Evolutionary conservation across 2,888 invertebrate genomes (phyloP).

Genomic region (Dynastes grantii): DNA sequence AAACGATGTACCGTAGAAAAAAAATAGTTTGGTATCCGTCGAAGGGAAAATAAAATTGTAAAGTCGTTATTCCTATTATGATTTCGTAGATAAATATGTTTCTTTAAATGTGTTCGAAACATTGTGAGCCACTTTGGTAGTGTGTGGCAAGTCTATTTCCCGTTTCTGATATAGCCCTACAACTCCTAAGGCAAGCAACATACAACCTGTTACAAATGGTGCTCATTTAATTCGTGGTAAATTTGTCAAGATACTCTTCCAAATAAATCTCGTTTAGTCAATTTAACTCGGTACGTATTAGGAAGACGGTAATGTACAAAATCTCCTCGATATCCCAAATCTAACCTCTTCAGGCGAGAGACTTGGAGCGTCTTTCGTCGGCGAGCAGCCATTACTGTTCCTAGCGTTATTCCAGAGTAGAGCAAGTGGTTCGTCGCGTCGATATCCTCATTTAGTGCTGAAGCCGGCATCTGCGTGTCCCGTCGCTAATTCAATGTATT

Average conservation of each 20-base stretch:
- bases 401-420: neutral
- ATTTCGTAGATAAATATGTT: too few relatives aligned
- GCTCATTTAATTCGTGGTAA: slow-evolving; percentile 40
- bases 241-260: slow-evolving; percentile 39
- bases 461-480: slow-evolving; percentile 52
- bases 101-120: too few relatives aligned
- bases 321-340: slow-evolving; percentile 35
- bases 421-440: slow-evolving; percentile 18
- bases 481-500: slow-evolving; percentile 55
- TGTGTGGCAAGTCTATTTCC: too few relatives aligned
- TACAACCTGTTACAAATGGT: too few relatives aligned
- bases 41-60: too few relatives aligned
- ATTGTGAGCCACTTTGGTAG: too few relatives aligned
- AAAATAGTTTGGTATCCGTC: too few relatives aligned
- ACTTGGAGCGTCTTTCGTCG: slow-evolving; percentile 1
- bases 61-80: too few relatives aligned
- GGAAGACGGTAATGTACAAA: slow-evolving; percentile 43
- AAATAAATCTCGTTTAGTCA: slow-evolving; percentile 49
- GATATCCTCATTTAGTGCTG: slow-evolving; percentile 53
- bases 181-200: too few relatives aligned
- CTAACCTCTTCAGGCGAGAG: slow-evolving; percentile 20
- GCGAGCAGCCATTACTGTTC: neutral
- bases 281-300: slow-evolving; percentile 49
- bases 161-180: too few relatives aligned
- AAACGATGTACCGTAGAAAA: too few relatives aligned